Evolutionary conservation across 37 sponge, comb jelly and placozoan species (phyloP).

Genomic region (Trichoplax adhaerens): DNA sequence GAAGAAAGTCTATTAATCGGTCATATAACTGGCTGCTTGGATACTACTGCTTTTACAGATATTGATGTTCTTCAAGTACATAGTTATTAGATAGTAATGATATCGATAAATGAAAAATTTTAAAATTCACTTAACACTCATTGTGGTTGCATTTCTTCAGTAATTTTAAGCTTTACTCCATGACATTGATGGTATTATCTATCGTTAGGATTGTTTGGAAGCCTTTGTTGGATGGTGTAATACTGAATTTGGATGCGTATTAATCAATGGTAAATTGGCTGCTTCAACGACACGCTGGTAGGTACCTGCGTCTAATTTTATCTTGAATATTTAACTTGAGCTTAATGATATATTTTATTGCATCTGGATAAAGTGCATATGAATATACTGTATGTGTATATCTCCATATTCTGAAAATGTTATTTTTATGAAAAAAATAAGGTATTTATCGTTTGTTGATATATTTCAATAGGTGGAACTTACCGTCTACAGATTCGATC

Average conservation of each 20-base stretch:
- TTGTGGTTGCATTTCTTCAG: too few relatives aligned
- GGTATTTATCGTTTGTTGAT: too few relatives aligned
- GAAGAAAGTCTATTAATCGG: conserved; percentile 15
- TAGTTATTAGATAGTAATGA: not conserved
- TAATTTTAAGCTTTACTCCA: too few relatives aligned
- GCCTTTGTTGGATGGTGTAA: conserved; percentile 35
- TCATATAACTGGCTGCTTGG: conserved; percentile 24
- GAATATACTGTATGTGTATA: too few relatives aligned
- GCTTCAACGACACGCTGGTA: conserved; percentile 53
- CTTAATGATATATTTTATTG: too few relatives aligned
- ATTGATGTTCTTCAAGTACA: not conserved
- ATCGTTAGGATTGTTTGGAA: conserved; percentile 23
- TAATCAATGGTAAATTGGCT: conserved; percentile 11
- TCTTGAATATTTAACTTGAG: too few relatives aligned
- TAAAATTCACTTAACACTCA: too few relatives aligned
- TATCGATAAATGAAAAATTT: too few relatives aligned
- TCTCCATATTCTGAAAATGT: too few relatives aligned
- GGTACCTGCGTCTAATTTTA: not conserved
- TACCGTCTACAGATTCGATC: conserved; percentile 23
- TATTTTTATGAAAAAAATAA: too few relatives aligned
- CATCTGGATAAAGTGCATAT: too few relatives aligned
- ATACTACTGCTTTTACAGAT: conserved; percentile 11
- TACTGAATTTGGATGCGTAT: conserved; percentile 40
- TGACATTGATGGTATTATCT: not conserved
- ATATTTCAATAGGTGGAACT: conserved; percentile 20